Evolutionary conservation across 2,797 vertebrate genomes (phyloP), one percentile per base, ranked within the genome.

Genomic region (Smutsia gigantea): DNA sequence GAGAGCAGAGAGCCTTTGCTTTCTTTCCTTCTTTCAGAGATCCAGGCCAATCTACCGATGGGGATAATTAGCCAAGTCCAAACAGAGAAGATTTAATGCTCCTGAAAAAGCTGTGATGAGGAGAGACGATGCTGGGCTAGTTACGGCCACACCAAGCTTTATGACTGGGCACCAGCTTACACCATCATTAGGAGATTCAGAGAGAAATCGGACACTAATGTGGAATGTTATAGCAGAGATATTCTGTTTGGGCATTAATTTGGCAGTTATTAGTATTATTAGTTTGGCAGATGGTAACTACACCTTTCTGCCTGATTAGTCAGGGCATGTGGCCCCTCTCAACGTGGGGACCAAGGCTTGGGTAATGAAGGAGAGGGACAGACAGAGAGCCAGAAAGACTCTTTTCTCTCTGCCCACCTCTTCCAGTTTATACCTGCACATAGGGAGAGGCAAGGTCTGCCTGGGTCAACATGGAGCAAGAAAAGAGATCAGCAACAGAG

Each of bases 21-120:
- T 87, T 69, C 61, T 92, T 95, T 97, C 42, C 81, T 90, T 97
- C 96, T 97, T 97, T 92, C 82, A 87, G 93, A 96, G 95, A 96
- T 95, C 90, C 96, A 94, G 87, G 92, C 95, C 53, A 37, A 98
- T 96, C 84, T 96, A 98, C 98, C 89, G 34, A 96, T 97, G 97
- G 98, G 97, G 86, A 98, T 98, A 99, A 98, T 98, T 98, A 98
- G 97, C 96, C 74, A 98, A 98, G 97, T 97, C 98, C 98, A 98
- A 98, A 98, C 97, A 97, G 90, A 98, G 98, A 97, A 97, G 49
- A 97, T 98, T 98, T 98, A 98, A 98, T 97, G 92, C 97, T 94
- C 96, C 90, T 95, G 97, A 96, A 97, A 98, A 98, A 97, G 84
- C 97, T 82, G 42, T 97, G 97, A 98, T 97, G 98, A 97, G 96